Percentiles rank a stretch among this genome's conserved stretches.
Evolutionary conservation across 2,797 vertebrate species (phyloP).

Genomic region (Poecilia velifera): DNA sequence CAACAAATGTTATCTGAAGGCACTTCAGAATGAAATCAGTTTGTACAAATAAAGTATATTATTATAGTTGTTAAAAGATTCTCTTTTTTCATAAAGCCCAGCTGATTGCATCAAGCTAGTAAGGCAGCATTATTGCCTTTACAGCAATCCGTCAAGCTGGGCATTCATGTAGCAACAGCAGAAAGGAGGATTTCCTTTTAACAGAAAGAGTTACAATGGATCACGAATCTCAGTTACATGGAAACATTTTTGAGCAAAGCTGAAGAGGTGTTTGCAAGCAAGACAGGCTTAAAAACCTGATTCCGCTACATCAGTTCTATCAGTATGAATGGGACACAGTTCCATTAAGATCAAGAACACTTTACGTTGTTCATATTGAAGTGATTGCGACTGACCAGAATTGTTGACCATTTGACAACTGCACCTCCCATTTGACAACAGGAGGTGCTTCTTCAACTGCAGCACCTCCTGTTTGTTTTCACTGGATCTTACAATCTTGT

Average conservation of each 20-base stretch:
- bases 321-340: neutral
- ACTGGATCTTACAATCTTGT: neutral
- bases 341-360: too few species aligned
- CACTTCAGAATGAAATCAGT: too few species aligned
- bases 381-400: neutral
- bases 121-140: neutral
- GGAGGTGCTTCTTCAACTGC: neutral
- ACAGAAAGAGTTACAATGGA: neutral
- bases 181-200: neutral
- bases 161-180: neutral
- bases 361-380: neutral
- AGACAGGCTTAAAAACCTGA: neutral
- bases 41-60: neutral
- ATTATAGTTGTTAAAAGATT: neutral
- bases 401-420: neutral
- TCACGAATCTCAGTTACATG: neutral
- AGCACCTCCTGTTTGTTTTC: too few species aligned
- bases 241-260: neutral
- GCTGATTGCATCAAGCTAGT: too few species aligned
- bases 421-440: too few species aligned
- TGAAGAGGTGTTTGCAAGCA: neutral
- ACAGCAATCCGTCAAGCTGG: neutral
- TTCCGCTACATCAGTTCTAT: too few species aligned
- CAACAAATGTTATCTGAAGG: neutral
- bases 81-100: too few species aligned